phyloP scores from a whole-genome alignment of 2,797 vertebrate genomes.

The Micromesistius poutassou region DNA sequence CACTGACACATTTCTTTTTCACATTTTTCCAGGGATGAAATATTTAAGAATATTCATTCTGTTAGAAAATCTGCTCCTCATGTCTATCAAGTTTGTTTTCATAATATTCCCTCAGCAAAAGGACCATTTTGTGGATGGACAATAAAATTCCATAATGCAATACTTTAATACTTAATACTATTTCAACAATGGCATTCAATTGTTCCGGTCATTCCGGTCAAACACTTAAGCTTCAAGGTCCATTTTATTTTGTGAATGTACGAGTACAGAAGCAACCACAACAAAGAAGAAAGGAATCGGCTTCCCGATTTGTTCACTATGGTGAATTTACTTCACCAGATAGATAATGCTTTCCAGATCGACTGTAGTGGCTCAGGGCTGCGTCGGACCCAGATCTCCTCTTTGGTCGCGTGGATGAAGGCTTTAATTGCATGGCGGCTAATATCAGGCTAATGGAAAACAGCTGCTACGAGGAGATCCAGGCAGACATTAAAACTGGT shows the following conservation, averaged over 20 bases:
- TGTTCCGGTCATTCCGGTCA: neutral
- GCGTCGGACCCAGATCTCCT: neutral
- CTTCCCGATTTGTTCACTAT: neutral
- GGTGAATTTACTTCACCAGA: neutral
- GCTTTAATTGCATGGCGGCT: slow-evolving; percentile 62
- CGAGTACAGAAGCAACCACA: neutral
- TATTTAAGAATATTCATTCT: neutral
- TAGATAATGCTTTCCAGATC: neutral
- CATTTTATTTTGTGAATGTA: neutral
- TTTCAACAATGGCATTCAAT: neutral
- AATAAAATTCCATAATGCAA: neutral
- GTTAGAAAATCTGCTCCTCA: neutral
- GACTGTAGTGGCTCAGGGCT: neutral
- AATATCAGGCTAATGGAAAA: slow-evolving; percentile 71
- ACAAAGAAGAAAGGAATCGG: neutral
- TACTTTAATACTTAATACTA: neutral
- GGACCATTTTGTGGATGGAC: neutral
- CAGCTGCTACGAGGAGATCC: slow-evolving; percentile 55
- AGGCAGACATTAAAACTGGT: slow-evolving; percentile 49
- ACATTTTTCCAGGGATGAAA: neutral
- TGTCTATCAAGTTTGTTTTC: neutral
- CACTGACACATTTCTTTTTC: neutral
- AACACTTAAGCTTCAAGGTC: neutral
- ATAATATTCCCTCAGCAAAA: neutral
- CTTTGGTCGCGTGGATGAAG: slow-evolving; percentile 36